Evolutionary conservation across 2,113 vertebrate genomes (phyloP).

Genomic region (Strix uralensis): DNA sequence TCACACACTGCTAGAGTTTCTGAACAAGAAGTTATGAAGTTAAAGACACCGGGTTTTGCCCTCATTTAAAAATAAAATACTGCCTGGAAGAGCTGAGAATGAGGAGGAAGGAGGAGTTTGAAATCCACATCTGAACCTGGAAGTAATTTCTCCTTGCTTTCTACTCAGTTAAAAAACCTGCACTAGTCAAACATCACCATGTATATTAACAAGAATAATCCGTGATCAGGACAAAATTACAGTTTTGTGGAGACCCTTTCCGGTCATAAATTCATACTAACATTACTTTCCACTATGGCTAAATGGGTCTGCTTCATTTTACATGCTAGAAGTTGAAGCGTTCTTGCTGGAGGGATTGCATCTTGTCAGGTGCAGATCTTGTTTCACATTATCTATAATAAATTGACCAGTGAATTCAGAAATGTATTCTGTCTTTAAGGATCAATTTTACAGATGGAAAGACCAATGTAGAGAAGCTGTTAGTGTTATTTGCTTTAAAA

Average conservation of each 20-base stretch:
- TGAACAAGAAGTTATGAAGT: conserved; percentile 30
- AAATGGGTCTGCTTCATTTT: neutral
- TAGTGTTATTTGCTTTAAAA: neutral
- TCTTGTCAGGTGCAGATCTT: neutral
- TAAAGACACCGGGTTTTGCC: conserved; percentile 3
- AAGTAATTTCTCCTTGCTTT: neutral
- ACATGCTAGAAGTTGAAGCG: neutral
- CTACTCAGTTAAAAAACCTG: neutral
- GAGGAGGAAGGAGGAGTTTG: neutral
- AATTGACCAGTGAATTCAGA: neutral
- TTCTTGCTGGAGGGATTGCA: neutral
- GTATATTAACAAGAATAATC: neutral
- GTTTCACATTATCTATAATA: neutral
- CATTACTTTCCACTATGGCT: neutral
- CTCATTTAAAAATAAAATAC: conserved; percentile 33
- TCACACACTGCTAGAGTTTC: conserved; percentile 18
- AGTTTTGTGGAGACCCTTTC: neutral
- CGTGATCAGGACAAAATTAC: neutral
- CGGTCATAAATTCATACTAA: neutral
- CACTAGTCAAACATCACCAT: neutral
- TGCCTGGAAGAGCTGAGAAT: neutral
- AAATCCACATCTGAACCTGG: neutral
- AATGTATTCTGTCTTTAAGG: neutral
- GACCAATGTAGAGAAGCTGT: neutral
- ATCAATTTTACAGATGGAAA: neutral